Evolutionary conservation across 2,888 invertebrate species (phyloP).

Genomic region (Rhodophaea formosa): DNA sequence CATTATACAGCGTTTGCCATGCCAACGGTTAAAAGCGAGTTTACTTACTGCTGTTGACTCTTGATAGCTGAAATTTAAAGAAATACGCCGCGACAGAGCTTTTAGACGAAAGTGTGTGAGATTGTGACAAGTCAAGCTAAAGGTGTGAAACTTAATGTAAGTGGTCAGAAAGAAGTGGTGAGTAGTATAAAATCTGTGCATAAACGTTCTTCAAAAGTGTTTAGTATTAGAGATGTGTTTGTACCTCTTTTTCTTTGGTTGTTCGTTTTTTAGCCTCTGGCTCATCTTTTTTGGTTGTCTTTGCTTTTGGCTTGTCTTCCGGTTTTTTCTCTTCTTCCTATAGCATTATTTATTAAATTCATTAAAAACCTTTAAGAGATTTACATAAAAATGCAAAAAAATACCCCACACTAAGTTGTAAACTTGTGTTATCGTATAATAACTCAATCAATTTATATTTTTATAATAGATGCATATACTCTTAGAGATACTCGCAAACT

Average conservation of each 20-base stretch:
- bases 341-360: slow-evolving; percentile 23
- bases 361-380: background rate
- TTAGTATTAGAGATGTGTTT: slow-evolving; percentile 33
- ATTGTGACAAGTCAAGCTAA: slow-evolving; percentile 26
- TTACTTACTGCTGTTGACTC: slow-evolving; percentile 30
- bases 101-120: slow-evolving; percentile 33
- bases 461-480: no score
- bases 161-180: slow-evolving; percentile 31
- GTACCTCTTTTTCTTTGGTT: slow-evolving; percentile 75
- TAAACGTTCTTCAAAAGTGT: slow-evolving; percentile 8
- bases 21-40: slow-evolving; percentile 39
- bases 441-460: no score
- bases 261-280: slow-evolving; percentile 67
- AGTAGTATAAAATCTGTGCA: slow-evolving; percentile 8
- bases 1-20: slow-evolving; percentile 45
- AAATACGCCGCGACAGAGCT: slow-evolving; percentile 37
- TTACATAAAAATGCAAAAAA: background rate
- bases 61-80: slow-evolving; percentile 26
- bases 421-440: no score
- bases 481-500: no score
- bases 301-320: slow-evolving; percentile 72
- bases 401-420: no score
- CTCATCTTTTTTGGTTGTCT: slow-evolving; percentile 64
- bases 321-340: slow-evolving; percentile 72
- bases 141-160: slow-evolving; percentile 37